A percentile compares a stretch with the other conserved stretches of the same genome.
Evolutionary conservation across 2,888 invertebrate genomes (phyloP).

Genomic region (Pemphredon lugubris): DNA sequence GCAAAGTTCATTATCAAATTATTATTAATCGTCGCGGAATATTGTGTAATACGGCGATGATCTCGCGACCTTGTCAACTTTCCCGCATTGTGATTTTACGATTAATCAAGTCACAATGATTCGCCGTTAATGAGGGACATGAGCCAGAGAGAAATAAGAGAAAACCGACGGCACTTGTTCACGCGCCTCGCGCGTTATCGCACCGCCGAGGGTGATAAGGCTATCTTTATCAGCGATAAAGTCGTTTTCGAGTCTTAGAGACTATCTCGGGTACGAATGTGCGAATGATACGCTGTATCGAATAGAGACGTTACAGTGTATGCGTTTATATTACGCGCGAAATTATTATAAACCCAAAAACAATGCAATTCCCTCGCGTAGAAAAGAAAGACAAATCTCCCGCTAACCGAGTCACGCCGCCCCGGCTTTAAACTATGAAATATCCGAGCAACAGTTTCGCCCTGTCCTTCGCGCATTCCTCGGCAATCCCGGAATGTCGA

Average conservation of each 20-base stretch:
- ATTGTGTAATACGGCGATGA: conserved; percentile 17
- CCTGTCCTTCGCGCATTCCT: too few species aligned
- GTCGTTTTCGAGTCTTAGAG: conserved; percentile 41
- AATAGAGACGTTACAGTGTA: neutral
- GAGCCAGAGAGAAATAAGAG: conserved; percentile 21
- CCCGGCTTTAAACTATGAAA: too few species aligned
- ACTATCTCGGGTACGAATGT: conserved; percentile 48
- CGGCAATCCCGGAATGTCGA: too few species aligned
- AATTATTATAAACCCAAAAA: neutral
- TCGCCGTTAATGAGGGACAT: conserved; percentile 22
- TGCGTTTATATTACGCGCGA: neutral
- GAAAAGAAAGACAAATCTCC: too few species aligned
- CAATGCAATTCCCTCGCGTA: too few species aligned
- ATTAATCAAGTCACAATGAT: conserved; percentile 43
- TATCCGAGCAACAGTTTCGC: too few species aligned
- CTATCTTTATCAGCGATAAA: conserved; percentile 66
- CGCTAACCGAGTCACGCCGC: too few species aligned
- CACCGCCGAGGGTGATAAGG: conserved; percentile 54
- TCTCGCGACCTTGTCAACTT: conserved; percentile 23
- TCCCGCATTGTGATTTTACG: conserved; percentile 7
- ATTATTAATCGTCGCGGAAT: conserved; percentile 49
- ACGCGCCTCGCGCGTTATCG: conserved; percentile 56
- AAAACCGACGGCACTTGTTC: conserved; percentile 5
- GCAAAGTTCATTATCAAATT: too few species aligned
- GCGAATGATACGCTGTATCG: neutral